Evolutionary conservation across 2,113 vertebrate species (phyloP), one percentile per base, ranked within the genome.

Genomic region (Polypterus senegalus): DNA sequence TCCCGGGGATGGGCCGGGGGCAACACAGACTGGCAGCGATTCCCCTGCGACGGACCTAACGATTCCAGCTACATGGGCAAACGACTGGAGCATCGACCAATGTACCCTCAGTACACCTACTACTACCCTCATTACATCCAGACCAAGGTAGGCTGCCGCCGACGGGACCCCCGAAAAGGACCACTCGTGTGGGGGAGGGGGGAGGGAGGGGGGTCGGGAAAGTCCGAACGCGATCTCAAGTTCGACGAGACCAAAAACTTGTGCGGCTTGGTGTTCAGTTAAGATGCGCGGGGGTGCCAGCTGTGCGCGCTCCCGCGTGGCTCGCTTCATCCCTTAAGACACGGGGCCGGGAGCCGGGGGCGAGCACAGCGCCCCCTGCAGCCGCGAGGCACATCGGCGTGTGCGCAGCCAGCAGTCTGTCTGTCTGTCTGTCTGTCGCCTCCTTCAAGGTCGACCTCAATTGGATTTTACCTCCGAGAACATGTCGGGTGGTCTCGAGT

Each of bases 11-110:
- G 80, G 78, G 83, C 82, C 84, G 76, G 76, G 86, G 82, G 83
- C 79, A 77, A 75, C 75, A 72, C 69, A 78, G 77, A 75, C 81
- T 85, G 80, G 75, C 84, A 77, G 79, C 80, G 82, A 84, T 81
- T 93, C 90, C 84, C 86, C 86, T 88, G 87, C 86, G 77, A 85
- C 87, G 81, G 89, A 87, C 84, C 88, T 85, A 86, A 88, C 81
- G 91, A 92, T 90, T 94, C 90, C 91, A 95, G 91, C 93, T 97
- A 93, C 91, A 97, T 97, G 94, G 94, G 94, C 91, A 96, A 97
- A 91, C 91, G 92, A 84, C 85, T 97, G 93, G 94, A 95, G 77
- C 93, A 95, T 89, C 92, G 93, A 78, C 94, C 90, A 94, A 97
- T 97, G 94, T 96, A 93, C 92, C 93, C 94, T 77, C 93, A 96